A percentile compares a stretch with the other conserved stretches of the same genome.
phyloP scores from a whole-genome alignment of 2,888 invertebrate species.

The Heteropelma amictum region DNA sequence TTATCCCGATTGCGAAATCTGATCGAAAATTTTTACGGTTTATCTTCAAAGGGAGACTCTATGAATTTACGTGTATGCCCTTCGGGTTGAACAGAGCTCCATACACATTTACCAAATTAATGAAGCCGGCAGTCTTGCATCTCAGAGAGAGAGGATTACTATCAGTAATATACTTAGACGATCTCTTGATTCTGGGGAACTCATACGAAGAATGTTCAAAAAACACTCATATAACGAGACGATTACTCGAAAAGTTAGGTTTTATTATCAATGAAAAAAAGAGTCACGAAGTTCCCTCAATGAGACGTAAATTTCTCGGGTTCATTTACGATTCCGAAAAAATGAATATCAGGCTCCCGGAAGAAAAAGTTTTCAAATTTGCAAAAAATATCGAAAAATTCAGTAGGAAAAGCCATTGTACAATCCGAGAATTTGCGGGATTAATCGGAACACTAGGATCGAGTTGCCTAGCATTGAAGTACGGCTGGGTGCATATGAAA shows the following conservation, averaged over 20 bases:
- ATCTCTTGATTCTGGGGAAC: conserved; percentile 37
- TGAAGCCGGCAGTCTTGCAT: no score
- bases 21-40: no score
- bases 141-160: not conserved
- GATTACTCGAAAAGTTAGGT: no score
- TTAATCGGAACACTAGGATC: conserved; percentile 30
- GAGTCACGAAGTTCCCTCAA: conserved; percentile 4
- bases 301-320: not conserved
- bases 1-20: no score
- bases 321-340: no score
- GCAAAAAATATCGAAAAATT: not conserved
- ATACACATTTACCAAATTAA: conserved; percentile 25
- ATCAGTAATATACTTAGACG: conserved; percentile 31
- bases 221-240: conserved; percentile 18
- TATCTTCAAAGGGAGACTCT: no score
- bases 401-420: conserved; percentile 9
- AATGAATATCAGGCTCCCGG: conserved; percentile 25
- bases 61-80: no score
- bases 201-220: conserved; percentile 8
- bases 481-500: conserved; percentile 41
- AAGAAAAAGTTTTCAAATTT: conserved; percentile 22
- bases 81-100: no score
- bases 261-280: conserved; percentile 20
- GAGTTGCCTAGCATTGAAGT: conserved; percentile 40
- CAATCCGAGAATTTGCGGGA: conserved; percentile 33